Evolutionary conservation across 2,113 vertebrate species (phyloP), one percentile per base, ranked within the genome.

Genomic region (Leptodactylus fuscus): DNA sequence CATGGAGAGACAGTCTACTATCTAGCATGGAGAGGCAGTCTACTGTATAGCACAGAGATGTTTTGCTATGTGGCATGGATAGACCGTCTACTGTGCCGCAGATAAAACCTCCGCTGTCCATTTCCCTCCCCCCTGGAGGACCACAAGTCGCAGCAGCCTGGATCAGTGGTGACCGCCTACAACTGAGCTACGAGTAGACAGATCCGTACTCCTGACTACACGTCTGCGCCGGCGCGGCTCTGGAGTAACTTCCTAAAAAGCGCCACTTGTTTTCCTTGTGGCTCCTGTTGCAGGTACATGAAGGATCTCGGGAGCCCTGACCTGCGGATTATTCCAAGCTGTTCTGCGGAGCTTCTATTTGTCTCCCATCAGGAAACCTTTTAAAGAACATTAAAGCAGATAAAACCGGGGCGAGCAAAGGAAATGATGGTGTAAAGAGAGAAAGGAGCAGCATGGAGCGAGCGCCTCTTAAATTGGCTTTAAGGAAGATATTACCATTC

Each of bases 311-410:
- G 48, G 75, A 58, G 60, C 55, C 83, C 77, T 62, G 84, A 81
- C 84, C 77, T 24, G 12, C 1, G 15, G 84, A 86, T 86, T 71
- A 81, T 80, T 60, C 77, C 12, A 6, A 38, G 77, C 67, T 51
- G 15, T 58, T 38, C n/a, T 41, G 38, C n/a, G 27, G 36, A 29
- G 48, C 36, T 60, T 80, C 58, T 70, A 71, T 81, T 80, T 71
- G 62, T 80, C 49, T 85, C 84, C 76, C 62, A 46, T 71, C 67
- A 49, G 76, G 77, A 73, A 34, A 86, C 32, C 76, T 24, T 60
- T 86, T 80, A 70, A 16, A 77, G 48, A 29, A 62, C 62, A 86
- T 85, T 85, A 85, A 27, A 60, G 77, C 18, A 79, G 62, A 65
- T 62, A 76, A 84, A 84, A 48, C 27, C 20, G 9, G 55, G 5